A percentile compares a stretch with the other conserved stretches of the same genome.
phyloP scores from a whole-genome alignment of 2,888 invertebrate genomes.

The Drosophila recens region DNA sequence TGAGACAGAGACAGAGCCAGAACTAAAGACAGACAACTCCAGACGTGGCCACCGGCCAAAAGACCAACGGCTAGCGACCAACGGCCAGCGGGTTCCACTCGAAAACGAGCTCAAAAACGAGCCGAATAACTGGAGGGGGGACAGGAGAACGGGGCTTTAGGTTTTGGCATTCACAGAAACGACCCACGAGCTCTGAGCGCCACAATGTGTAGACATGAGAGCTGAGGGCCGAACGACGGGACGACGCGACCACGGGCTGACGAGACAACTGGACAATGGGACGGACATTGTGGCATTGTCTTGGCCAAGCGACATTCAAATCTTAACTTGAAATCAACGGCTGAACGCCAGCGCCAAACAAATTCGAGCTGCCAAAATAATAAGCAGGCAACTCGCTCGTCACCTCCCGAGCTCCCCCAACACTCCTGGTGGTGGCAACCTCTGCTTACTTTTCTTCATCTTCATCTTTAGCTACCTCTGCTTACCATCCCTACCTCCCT shows the following conservation, averaged over 20 bases:
- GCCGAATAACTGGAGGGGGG: conserved; percentile 1
- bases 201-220: conserved; percentile 19
- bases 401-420: not conserved
- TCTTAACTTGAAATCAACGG: conserved; percentile 84
- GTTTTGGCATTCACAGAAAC: conserved; percentile 34
- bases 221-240: not conserved
- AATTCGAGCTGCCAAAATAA: conserved; percentile 82
- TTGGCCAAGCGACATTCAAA: conserved; percentile 81
- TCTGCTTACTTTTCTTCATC: not conserved
- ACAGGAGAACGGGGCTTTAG: not conserved
- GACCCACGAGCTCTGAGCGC: conserved; percentile 65
- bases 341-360: conserved; percentile 71
- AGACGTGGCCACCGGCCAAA: conserved; percentile 38
- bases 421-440: too few species aligned
- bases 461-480: not conserved
- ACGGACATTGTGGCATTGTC: conserved; percentile 55
- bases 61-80: conserved; percentile 52
- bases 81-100: conserved; percentile 38
- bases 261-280: conserved; percentile 7
- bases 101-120: conserved; percentile 52
- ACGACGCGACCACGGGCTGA: not conserved
- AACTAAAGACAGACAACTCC: conserved; percentile 40
- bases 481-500: not conserved
- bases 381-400: conserved; percentile 54
- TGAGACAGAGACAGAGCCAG: conserved; percentile 42